Percentiles rank a stretch among this genome's conserved stretches.
phyloP scores from a whole-genome alignment of 1,140 invertebrate species.

The Drosophila navojoa region DNA sequence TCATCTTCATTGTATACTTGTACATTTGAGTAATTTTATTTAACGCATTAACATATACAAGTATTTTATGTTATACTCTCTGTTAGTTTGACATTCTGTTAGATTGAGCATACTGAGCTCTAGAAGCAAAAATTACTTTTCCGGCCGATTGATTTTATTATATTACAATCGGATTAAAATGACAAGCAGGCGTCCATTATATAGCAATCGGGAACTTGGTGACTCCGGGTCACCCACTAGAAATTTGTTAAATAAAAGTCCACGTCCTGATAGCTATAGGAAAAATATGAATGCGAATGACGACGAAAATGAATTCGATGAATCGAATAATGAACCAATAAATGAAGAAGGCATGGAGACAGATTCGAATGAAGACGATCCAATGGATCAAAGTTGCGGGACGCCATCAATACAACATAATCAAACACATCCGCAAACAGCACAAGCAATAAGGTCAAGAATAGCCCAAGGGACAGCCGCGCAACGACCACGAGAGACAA shows the following conservation, averaged over 20 bases:
- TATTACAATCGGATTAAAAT: not conserved
- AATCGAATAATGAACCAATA: constrained; percentile 1
- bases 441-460: too few relatives aligned
- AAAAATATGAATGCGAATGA: not conserved
- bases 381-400: not conserved
- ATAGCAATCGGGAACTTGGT: not conserved
- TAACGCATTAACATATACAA: too few relatives aligned
- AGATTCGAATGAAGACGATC: not conserved
- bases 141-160: not conserved
- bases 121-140: not conserved
- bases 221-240: not conserved
- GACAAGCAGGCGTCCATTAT: constrained; percentile 9
- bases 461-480: too few relatives aligned
- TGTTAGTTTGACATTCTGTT: not conserved
- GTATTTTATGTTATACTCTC: not conserved
- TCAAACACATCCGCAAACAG: too few relatives aligned
- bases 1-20: too few relatives aligned
- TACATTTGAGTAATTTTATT: too few relatives aligned
- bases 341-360: not conserved
- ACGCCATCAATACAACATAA: not conserved
- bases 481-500: not conserved
- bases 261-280: not conserved
- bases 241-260: not conserved
- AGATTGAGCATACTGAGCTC: not conserved
- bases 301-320: constrained; percentile 10